A percentile compares a stretch with the other conserved stretches of the same genome.
Conservation (phyloP, 2,797 vertebrate species). For the Phylloscopus collybita region DNA sequence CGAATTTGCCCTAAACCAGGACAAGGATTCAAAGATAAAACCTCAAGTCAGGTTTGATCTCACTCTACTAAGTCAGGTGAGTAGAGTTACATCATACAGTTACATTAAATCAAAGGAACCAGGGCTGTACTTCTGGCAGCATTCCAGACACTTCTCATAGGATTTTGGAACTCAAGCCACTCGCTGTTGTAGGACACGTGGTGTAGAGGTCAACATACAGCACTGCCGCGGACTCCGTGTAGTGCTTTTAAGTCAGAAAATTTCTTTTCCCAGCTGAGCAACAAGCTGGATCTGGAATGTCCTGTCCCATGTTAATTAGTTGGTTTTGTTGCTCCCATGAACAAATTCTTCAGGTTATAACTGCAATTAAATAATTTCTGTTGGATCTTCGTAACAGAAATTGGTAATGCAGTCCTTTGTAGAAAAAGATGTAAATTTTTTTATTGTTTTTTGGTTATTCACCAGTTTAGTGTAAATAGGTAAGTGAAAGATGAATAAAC, state of each 20-base stretch:
- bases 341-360: neutral
- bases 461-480: neutral
- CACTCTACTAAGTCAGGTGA: neutral
- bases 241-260: neutral
- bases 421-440: neutral
- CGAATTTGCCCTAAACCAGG: too few relatives aligned
- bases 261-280: neutral
- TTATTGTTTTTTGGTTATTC: neutral
- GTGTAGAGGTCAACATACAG: neutral
- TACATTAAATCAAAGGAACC: neutral
- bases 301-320: neutral
- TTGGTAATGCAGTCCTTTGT: neutral
- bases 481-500: neutral
- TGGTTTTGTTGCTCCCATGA: neutral
- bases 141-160: neutral
- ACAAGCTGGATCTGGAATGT: neutral
- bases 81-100: neutral
- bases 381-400: neutral
- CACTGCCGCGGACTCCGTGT: rapidly evolving
- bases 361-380: neutral
- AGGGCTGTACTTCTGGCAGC: neutral
- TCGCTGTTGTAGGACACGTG: rapidly evolving
- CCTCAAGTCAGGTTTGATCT: neutral
- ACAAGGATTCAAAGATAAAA: neutral
- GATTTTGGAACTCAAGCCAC: neutral